Evolutionary conservation across 2,888 invertebrate species (phyloP), one percentile per base, ranked within the genome.

Genomic region (Nyleta sp.): DNA sequence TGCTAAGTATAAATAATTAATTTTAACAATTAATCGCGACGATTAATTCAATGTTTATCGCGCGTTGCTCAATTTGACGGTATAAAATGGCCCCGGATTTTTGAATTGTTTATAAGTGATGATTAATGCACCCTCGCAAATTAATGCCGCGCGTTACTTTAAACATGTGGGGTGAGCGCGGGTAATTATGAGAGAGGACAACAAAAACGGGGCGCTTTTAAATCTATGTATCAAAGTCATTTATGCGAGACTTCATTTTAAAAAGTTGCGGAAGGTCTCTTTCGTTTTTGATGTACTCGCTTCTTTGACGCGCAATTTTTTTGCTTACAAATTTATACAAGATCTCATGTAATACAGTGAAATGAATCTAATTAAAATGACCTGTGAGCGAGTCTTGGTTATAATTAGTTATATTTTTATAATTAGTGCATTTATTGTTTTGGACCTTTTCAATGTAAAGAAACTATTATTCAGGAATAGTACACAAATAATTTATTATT

Each of bases 1-100:
- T 13, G 28, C 68, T 73, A 55, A 71, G 46, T 50, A 40, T 64
- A 65, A 59, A 67, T 67, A 67, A 67, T 65, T 60, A 74, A 65
- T 68, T 31, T 17, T 2, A 33, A 74, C 20, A 40, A 71, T 71
- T 71, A 71, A 70, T 71, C 18, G 44, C 11, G 8, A 6, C 35
- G 10, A 74, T 74, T 67, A 59, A 67, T 74, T 44, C 15, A 13
- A 42, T 42, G 65, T 42, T 48, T 46, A 46, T 68, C 35, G 22
- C 15, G 7, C 24, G n/a, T 11, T 10, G 31, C 17, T 40, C 20
- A 60, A 44, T 60, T 72, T 28, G 60, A n/a, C 11, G 28, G 35
- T 1, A 31, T 33, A 33, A 59, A 50, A 50, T 42, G 10, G 53
- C 53, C 18, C n/a, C 24, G 15, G 15, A 53, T 50, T 40, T 57